These are phyloP conservation scores for Sebastes fasciatus DNA, from an alignment of 2,113 vertebrate species.

Conservation along the genomic window DNA sequence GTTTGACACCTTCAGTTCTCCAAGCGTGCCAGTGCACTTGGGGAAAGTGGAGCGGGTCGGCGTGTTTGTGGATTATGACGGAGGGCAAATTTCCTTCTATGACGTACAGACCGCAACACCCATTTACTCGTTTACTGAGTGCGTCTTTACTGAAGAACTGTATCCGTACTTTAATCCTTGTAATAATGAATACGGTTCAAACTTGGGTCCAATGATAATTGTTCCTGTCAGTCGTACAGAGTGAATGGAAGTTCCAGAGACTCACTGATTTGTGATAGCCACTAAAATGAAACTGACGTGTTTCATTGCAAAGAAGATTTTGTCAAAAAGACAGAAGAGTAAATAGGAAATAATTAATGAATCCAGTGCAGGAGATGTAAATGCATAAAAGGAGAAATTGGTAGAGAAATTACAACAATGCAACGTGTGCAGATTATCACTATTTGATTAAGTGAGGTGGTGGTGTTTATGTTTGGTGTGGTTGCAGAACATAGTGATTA, in stretches of 20 bases:
- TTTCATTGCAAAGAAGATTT: neutral
- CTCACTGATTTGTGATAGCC: neutral
- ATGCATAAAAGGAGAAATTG: neutral
- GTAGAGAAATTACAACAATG: neutral
- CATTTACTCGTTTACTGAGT: slow-evolving; percentile 53
- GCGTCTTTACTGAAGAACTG: slow-evolving; percentile 50
- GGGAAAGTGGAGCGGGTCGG: slow-evolving; percentile 59
- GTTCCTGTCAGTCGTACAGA: slow-evolving; percentile 19
- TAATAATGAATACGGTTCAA: slow-evolving; percentile 66
- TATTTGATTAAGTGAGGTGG: neutral
- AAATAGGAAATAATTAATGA: neutral
- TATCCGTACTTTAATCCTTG: slow-evolving; percentile 72
- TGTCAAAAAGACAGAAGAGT: neutral
- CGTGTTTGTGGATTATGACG: slow-evolving; percentile 61
- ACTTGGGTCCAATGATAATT: slow-evolving; percentile 57
- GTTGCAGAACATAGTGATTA: neutral
- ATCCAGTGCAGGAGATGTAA: neutral
- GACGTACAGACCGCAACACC: slow-evolving; percentile 9
- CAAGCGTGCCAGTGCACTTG: neutral
- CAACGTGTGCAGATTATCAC: neutral
- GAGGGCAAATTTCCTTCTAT: slow-evolving; percentile 58
- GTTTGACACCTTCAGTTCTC: slow-evolving; percentile 46
- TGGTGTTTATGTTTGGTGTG: neutral
- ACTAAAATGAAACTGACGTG: neutral
- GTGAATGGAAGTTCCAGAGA: neutral